Conservation (phyloP, 2,797 vertebrate genomes). For the Centropyge bicolor region DNA sequence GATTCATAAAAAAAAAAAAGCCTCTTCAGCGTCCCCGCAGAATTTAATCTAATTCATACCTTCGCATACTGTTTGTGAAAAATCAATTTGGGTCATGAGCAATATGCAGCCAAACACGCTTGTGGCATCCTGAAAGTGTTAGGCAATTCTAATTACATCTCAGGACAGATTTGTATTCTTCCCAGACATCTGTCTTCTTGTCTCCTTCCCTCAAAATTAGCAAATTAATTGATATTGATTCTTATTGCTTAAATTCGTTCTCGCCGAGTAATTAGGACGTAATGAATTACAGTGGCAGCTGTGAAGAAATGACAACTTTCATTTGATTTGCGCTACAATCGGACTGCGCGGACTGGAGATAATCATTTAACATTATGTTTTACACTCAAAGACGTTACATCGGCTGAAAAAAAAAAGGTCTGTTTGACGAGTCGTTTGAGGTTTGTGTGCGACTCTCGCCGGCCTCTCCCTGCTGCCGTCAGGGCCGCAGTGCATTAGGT, state of each 20-base stretch:
- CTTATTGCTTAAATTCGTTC: slow-evolving; percentile 62
- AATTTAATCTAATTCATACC: not conserved
- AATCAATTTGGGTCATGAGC: slow-evolving; percentile 2
- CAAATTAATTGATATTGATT: slow-evolving; percentile 73
- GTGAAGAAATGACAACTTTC: slow-evolving; percentile 59
- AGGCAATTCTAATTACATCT: slow-evolving; percentile 44
- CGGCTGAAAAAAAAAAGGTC: not conserved
- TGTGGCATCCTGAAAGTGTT: slow-evolving; percentile 24
- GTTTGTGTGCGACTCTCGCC: not conserved
- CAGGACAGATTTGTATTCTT: slow-evolving; percentile 48
- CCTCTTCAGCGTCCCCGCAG: not conserved
- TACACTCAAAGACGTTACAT: not conserved
- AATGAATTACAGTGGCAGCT: slow-evolving; percentile 63
- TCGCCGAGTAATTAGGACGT: slow-evolving; percentile 60
- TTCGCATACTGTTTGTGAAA: not conserved
- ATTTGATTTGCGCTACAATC: slow-evolving; percentile 44
- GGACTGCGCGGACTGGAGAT: slow-evolving; percentile 14
- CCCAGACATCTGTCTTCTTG: slow-evolving; percentile 51
- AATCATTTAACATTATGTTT: slow-evolving; percentile 21
- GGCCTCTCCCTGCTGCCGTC: slow-evolving; percentile 19
- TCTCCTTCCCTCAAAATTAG: slow-evolving; percentile 58
- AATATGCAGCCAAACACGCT: slow-evolving; percentile 23
- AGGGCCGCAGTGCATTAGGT: slow-evolving; percentile 18
- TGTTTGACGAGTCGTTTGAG: slow-evolving; percentile 28
- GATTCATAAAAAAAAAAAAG: not conserved